Conservation (phyloP, 2,113 vertebrate genomes). For the Notiomystis cincta region DNA sequence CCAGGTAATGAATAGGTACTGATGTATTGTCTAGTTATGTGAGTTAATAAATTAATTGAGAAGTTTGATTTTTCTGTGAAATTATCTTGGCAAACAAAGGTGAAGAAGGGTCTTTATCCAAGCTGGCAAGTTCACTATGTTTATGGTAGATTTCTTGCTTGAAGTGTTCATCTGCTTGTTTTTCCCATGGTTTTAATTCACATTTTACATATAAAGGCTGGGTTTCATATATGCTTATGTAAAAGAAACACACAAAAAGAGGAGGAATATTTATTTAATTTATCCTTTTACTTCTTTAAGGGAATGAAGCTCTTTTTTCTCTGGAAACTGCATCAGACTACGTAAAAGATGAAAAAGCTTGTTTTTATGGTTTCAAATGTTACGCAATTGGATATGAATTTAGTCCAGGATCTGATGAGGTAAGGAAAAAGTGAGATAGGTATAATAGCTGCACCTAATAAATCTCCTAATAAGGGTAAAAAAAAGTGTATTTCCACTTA, state of each 20-base stretch:
- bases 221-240: background rate
- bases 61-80: background rate
- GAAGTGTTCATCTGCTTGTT: background rate
- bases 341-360: constrained; percentile 97
- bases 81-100: background rate
- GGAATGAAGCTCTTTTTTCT: constrained; percentile 96
- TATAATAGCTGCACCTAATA: background rate
- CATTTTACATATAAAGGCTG: background rate
- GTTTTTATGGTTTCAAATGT: constrained; percentile 97
- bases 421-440: constrained; percentile 51
- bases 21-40: background rate
- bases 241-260: background rate
- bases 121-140: background rate
- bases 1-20: constrained; percentile 77
- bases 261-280: background rate
- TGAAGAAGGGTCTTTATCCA: background rate
- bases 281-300: constrained; percentile 64
- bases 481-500: background rate
- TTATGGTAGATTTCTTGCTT: background rate
- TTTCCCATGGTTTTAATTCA: background rate
- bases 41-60: background rate
- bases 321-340: constrained; percentile 98
- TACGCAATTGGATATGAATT: constrained; percentile 97
- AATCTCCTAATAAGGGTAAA: background rate
- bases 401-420: constrained; percentile 94